Percentiles rank a stretch among this genome's conserved stretches.
These are phyloP conservation scores for Pseudochirops cupreus DNA, from an alignment of 2,797 vertebrate species.

Conservation along the genomic window DNA sequence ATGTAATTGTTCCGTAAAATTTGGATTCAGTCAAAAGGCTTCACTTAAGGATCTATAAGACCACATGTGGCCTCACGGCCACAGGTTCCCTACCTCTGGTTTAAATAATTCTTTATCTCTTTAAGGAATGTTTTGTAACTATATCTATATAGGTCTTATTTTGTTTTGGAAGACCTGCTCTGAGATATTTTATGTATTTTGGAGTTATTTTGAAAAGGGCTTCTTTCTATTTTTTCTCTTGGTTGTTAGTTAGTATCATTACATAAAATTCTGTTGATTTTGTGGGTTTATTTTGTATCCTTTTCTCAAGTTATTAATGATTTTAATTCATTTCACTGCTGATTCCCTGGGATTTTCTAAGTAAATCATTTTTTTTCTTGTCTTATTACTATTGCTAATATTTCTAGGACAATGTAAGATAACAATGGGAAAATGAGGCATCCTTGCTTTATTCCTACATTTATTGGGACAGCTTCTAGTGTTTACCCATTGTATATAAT, in stretches of 20 bases:
- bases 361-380: neutral
- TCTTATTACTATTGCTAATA: neutral
- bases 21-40: too few relatives aligned
- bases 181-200: neutral
- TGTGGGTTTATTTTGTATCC: neutral
- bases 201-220: neutral
- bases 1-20: too few relatives aligned
- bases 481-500: neutral
- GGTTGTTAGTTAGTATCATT: neutral
- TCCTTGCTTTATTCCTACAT: neutral
- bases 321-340: neutral
- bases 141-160: neutral
- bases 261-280: neutral
- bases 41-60: too few relatives aligned
- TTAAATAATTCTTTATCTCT: neutral
- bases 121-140: neutral
- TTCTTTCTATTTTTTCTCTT: neutral
- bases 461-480: neutral
- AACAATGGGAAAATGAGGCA: neutral
- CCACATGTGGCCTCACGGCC: too few relatives aligned
- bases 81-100: too few relatives aligned
- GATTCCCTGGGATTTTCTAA: neutral
- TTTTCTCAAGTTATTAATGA: neutral
- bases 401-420: neutral
- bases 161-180: neutral